A percentile compares a stretch with the other conserved stretches of the same genome.
Evolutionary conservation across 2,888 invertebrate species (phyloP).

Genomic region (Dichetophora obliterata): DNA sequence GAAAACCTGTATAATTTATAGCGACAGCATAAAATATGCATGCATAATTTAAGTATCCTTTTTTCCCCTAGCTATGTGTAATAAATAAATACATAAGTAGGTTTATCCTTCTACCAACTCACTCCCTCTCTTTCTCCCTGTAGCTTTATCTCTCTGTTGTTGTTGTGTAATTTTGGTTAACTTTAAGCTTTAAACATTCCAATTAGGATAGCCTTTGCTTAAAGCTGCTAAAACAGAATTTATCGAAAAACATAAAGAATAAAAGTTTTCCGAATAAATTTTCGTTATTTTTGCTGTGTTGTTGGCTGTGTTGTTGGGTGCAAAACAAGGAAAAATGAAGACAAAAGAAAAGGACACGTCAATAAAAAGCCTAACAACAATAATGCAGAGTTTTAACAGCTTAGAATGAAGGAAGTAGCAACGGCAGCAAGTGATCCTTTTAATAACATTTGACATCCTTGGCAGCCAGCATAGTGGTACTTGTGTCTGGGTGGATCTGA

Average conservation of each 20-base stretch:
- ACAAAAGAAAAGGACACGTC: neutral
- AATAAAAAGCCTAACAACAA: neutral
- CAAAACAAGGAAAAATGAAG: neutral
- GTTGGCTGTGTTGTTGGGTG: too few relatives aligned
- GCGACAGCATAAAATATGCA: too few relatives aligned
- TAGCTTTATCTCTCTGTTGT: neutral
- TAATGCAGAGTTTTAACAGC: neutral
- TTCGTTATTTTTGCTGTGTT: too few relatives aligned
- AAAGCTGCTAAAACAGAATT: neutral
- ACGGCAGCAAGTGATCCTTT: neutral
- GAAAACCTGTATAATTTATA: too few relatives aligned
- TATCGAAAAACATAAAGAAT: neutral
- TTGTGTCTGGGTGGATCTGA: neutral
- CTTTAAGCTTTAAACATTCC: neutral
- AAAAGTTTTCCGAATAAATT: too few relatives aligned
- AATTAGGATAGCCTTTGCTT: constrained; percentile 2
- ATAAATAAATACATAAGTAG: neutral
- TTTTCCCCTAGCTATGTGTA: neutral
- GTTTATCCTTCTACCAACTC: neutral
- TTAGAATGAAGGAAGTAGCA: neutral
- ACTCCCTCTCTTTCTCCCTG: neutral
- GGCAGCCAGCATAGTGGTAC: neutral
- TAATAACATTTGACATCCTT: constrained; percentile 7
- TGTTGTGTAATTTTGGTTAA: neutral
- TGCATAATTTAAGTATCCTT: neutral